Percentiles rank a stretch among this genome's conserved stretches.
phyloP scores from a whole-genome alignment of 2,113 vertebrate species.

The Gobiocypris rarus region DNA sequence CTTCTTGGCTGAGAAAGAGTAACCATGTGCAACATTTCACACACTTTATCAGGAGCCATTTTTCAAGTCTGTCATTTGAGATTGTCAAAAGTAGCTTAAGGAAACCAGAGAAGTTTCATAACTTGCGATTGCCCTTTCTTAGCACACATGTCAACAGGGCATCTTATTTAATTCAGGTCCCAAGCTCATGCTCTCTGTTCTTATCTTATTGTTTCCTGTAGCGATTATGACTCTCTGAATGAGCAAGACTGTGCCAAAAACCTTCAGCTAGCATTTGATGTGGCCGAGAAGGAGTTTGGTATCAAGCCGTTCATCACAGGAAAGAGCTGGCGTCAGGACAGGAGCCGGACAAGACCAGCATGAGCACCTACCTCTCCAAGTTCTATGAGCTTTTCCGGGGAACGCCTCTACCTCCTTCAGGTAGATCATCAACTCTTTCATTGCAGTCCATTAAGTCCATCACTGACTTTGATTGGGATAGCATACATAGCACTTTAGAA shows the following conservation, averaged over 20 bases:
- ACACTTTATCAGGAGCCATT: slow-evolving; percentile 45
- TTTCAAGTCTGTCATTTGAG: slow-evolving; percentile 30
- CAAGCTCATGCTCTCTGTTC: neutral
- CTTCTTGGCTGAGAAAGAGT: neutral
- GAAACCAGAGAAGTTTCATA: slow-evolving; percentile 13
- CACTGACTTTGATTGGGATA: neutral
- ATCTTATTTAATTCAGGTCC: neutral
- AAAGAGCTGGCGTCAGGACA: slow-evolving; percentile 78
- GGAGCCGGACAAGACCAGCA: slow-evolving; percentile 87
- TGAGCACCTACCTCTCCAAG: slow-evolving; percentile 92
- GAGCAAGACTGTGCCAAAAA: slow-evolving; percentile 84
- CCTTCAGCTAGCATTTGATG: slow-evolving; percentile 90
- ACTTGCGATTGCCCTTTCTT: neutral
- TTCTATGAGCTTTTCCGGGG: slow-evolving; percentile 95
- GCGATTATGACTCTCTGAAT: slow-evolving; percentile 88
- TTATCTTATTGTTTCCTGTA: slow-evolving; percentile 60
- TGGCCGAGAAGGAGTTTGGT: slow-evolving; percentile 90
- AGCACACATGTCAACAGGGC: neutral
- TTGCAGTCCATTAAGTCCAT: neutral
- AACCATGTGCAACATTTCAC: slow-evolving; percentile 47
- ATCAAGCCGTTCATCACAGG: slow-evolving; percentile 84
- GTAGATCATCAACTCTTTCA: slow-evolving; percentile 67
- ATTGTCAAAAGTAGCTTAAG: slow-evolving; percentile 38
- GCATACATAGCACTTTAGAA: no score
- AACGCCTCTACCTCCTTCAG: slow-evolving; percentile 81